Base-by-base conservation (phyloP, 2,888 invertebrate species). In the Gandaritis pyraliata region DNA sequence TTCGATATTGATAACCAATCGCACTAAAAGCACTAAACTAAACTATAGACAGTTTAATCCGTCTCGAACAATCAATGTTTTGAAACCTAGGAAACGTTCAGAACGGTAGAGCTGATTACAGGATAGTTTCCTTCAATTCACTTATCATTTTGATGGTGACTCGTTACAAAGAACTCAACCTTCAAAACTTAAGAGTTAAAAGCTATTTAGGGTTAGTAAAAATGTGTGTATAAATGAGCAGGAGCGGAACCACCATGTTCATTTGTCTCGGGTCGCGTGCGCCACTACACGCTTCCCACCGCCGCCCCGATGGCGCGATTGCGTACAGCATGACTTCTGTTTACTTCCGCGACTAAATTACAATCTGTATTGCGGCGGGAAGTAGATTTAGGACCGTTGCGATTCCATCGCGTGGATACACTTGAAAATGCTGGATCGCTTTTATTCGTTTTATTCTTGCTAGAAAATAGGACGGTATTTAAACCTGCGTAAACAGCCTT, bases 291-390 rank as follows among this genome's bases (percentile, higher is more conserved):
- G 59, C 71, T 64, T 66, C 58, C 64, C 66, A 57, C 68, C 70
- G 67, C 60, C 61, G 68, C 70, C 66, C 60, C 61, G 68, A 66
- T 64, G 61, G 62, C 65, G 55, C 69, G 75, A 70, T 74, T 70
- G 82, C 77, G 74, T 74, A 78, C 76, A 73, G 81, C 83, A 81
- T 81, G 82, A 82, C 83, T 82, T 76, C 78, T 82, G 78, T 77
- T 81, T 78, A 80, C 86, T 87, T 86, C 87, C 87, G 86, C 80
- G 73, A 74, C 76, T 81, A 86, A 87, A 88, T 88, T 86, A 81
- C 85, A 76, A 76, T 76, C 73, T 68, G 78, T 81, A 80, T 80
- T 78, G 78, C 81, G 75, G 68, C 69, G 71, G 72, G 72, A 74
- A 78, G 80, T 73, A 78, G 74, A 78, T 76, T 79, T 76, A 72